Conservation (phyloP, 2,797 vertebrate species). For the Jordanella pulchra region DNA sequence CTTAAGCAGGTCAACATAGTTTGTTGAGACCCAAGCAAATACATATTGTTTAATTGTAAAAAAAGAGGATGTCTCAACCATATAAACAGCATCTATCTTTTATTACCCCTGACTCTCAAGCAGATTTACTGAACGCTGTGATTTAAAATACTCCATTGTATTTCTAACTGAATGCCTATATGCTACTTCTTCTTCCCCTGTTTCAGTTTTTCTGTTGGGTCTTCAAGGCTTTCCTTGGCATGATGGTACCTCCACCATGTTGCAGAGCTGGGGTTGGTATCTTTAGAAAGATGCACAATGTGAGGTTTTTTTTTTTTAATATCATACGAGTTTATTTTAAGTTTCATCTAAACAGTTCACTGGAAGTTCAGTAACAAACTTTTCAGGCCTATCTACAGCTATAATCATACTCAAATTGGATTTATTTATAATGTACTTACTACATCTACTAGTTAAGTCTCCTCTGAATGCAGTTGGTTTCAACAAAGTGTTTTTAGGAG, state of each 20-base stretch:
- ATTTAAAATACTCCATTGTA: not conserved
- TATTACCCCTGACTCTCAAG: not conserved
- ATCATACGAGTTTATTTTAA: not conserved
- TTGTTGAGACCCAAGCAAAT: no score
- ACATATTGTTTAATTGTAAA: no score
- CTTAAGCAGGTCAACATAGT: no score
- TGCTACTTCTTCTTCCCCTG: not conserved
- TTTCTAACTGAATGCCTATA: not conserved
- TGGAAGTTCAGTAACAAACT: no score
- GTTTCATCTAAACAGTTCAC: not conserved
- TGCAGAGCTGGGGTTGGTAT: no score
- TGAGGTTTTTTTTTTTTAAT: no score
- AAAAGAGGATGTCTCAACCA: not conserved
- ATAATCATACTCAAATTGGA: not conserved
- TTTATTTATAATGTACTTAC: not conserved
- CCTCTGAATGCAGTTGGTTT: not conserved
- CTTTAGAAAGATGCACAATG: no score
- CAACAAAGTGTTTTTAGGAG: not conserved
- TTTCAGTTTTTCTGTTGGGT: not conserved
- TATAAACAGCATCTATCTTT: not conserved
- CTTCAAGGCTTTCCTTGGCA: not conserved
- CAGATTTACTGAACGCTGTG: no score
- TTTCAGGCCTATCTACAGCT: no score
- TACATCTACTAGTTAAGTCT: not conserved
- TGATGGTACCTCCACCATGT: not conserved